These are phyloP conservation scores for Actinostola sp. DNA, from an alignment of 92 coral and sea anemone species.

Conservation along the genomic window DNA sequence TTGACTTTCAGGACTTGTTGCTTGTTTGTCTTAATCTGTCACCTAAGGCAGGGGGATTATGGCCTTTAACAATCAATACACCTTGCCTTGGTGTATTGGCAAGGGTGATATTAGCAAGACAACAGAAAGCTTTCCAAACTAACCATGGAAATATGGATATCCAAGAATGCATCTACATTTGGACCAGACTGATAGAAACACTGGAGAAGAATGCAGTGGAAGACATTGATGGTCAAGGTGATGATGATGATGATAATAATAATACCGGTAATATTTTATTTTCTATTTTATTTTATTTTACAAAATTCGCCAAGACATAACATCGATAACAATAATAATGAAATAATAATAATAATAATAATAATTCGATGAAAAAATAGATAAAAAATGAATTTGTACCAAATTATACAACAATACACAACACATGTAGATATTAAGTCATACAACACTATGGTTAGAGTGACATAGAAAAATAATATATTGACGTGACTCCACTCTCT, in stretches of 20 bases:
- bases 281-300: background rate
- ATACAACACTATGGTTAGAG: no score
- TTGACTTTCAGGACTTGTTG: conserved; percentile 57
- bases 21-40: conserved; percentile 73
- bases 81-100: conserved; percentile 88
- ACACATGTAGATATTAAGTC: no score
- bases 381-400: no score
- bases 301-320: no score
- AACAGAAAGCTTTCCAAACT: conserved; percentile 61
- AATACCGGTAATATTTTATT: background rate
- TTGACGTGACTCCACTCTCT: no score
- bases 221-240: background rate
- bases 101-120: conserved; percentile 85
- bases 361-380: no score
- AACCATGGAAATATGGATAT: conserved; percentile 66
- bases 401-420: no score
- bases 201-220: conserved; percentile 65
- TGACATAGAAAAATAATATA: no score
- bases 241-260: conserved; percentile 39
- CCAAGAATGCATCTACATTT: conserved; percentile 74
- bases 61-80: conserved; percentile 86
- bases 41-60: conserved; percentile 64
- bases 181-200: conserved; percentile 81
- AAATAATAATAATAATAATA: no score
- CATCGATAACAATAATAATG: no score